A percentile compares a stretch with the other conserved stretches of the same genome.
phyloP scores from a whole-genome alignment of 2,888 invertebrate genomes.

The Megalurothrips usitatus region DNA sequence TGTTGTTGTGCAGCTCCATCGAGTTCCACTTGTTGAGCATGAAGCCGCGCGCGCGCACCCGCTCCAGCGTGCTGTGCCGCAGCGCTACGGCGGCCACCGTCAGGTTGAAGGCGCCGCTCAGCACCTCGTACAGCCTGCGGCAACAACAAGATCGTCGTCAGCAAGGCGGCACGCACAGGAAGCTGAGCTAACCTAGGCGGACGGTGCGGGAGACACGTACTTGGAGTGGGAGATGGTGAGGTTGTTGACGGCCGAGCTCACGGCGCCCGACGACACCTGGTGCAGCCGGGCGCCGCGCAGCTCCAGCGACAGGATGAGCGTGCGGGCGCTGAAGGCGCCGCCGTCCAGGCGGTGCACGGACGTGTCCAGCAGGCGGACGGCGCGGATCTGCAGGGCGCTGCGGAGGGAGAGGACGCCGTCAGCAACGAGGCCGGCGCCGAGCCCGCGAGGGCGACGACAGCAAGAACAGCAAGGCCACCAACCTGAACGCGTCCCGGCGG shows the following conservation, averaged over 20 bases:
- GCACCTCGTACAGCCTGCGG: slow-evolving; percentile 46
- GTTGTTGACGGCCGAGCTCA: slow-evolving; percentile 60
- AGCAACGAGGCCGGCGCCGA: not conserved
- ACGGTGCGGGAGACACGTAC: slow-evolving; percentile 37
- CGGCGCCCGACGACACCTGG: slow-evolving; percentile 54
- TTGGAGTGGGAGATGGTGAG: slow-evolving; percentile 60
- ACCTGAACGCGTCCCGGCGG: slow-evolving; percentile 56
- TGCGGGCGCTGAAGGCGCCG: slow-evolving; percentile 60
- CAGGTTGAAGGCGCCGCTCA: slow-evolving; percentile 59
- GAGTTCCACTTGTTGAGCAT: slow-evolving; percentile 62
- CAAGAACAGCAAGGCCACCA: not conserved
- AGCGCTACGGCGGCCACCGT: slow-evolving; percentile 59
- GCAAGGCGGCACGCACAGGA: not conserved
- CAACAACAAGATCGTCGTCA: not conserved
- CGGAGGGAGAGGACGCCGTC: not conserved
- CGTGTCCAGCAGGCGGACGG: slow-evolving; percentile 59
- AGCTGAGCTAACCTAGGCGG: too few relatives aligned
- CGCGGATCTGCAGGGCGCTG: slow-evolving; percentile 59
- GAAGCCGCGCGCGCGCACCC: slow-evolving; percentile 57
- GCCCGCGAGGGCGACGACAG: not conserved
- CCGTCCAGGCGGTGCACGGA: slow-evolving; percentile 56
- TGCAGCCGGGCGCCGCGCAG: slow-evolving; percentile 57
- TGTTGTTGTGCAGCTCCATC: slow-evolving; percentile 59
- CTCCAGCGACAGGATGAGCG: slow-evolving; percentile 58
- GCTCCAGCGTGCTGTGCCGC: slow-evolving; percentile 57